These are phyloP conservation scores for Diachasma alloeum DNA, from an alignment of 1,140 invertebrate genomes.

Conservation along the genomic window DNA sequence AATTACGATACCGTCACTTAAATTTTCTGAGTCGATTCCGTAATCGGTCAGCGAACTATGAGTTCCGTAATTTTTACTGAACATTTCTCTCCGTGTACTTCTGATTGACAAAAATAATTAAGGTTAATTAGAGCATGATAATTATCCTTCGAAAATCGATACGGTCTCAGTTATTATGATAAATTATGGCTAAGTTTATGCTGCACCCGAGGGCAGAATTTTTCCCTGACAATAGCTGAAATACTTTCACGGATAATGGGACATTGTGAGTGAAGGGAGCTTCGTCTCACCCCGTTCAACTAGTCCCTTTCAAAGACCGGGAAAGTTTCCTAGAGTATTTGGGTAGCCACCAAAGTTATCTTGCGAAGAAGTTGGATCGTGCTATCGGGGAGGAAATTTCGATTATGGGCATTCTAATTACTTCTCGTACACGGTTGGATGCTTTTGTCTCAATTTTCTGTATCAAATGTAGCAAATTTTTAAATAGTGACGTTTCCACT, in stretches of 20 bases:
- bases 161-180: neutral
- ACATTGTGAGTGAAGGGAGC: no score
- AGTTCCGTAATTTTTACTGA: no score
- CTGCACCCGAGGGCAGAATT: neutral
- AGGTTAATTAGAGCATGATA: neutral
- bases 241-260: neutral
- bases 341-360: neutral
- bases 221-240: neutral
- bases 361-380: no score
- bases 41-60: no score
- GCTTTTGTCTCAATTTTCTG: no score
- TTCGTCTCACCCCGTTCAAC: no score
- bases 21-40: no score
- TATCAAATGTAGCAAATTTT: no score
- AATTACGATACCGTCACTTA: no score
- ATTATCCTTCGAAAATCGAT: neutral
- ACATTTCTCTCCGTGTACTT: no score
- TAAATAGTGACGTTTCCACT: no score
- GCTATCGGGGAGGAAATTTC: no score
- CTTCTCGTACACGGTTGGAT: neutral
- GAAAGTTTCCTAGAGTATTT: neutral
- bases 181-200: neutral
- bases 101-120: neutral
- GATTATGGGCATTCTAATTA: neutral
- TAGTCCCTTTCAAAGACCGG: neutral